Base-by-base conservation (phyloP, 53 echinoderm and acorn worm genomes). In the Paracentrotus lividus region DNA sequence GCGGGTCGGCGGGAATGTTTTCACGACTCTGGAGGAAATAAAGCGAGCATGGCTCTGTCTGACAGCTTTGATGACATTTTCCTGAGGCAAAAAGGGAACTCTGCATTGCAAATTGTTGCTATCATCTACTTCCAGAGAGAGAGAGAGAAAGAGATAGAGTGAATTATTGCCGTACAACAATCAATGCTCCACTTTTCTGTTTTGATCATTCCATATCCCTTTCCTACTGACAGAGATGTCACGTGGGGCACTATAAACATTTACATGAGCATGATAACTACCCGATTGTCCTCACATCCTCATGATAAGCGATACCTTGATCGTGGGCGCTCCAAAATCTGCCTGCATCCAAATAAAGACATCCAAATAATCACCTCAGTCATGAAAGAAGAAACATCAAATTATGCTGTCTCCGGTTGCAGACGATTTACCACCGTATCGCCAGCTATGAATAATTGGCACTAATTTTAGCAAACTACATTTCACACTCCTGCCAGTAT, bases 61-160 rank as follows among this genome's bases (percentile, higher is more conserved):
- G 81, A n/a, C 27, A 56, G 87, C 23, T 21, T 57, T 34, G 34
- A 87, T 87, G 87, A 57, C 56, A 56, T 54, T 87, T 32, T 87
- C 87, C 87, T 55, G 26, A 40, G 87, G 87, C 87, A 36, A 57
- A 8, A 87, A 1, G 57, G n/a, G 32, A 54, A 56, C 38, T 87
- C 57, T 87, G 87, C 87, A 87, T 57, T 87, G 87, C 87, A 87
- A 87, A 87, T 87, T 57, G 87, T 87, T 87, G 57, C 55, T 55
- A 45, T 87, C 87, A 47, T 81, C 81, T 81, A 81, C 42, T 21
- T 20, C 27, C 47, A 47, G 20, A 5, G 81, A 8, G 47, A 47
- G 47, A 81, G 81, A 81, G 20, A 45, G n/a, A 47, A 26, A 81
- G 81, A 45, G 20, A 18, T 3, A 81, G 81, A 47, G 72, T 81